These are phyloP conservation scores for Peucedramus taeniatus DNA, from an alignment of 2,113 vertebrate species.

Conservation along the genomic window DNA sequence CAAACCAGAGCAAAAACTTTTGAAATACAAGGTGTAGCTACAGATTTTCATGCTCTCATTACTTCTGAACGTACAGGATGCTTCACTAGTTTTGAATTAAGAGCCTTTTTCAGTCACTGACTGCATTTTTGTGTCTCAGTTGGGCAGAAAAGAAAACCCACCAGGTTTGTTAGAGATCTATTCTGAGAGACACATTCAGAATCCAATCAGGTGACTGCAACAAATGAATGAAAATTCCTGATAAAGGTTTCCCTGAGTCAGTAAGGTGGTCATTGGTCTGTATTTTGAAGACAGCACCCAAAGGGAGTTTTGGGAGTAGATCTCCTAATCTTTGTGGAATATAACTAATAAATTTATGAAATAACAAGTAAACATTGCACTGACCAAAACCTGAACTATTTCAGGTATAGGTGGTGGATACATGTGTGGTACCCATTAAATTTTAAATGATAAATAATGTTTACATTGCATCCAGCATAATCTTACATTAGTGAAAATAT, in stretches of 20 bases:
- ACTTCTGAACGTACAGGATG: neutral
- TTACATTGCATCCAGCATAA: neutral
- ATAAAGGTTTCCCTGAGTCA: neutral
- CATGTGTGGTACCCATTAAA: accelerated
- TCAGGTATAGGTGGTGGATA: neutral
- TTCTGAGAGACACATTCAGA: neutral
- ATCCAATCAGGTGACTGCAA: neutral
- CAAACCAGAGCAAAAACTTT: neutral
- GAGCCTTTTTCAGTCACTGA: neutral
- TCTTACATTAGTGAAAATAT: neutral
- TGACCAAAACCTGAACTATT: neutral
- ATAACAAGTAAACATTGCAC: neutral
- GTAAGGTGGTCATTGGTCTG: neutral
- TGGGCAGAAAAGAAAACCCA: neutral
- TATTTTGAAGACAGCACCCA: neutral
- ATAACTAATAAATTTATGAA: neutral
- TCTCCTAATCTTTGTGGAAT: neutral
- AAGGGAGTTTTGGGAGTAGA: neutral
- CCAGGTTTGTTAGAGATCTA: neutral
- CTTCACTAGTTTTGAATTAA: neutral
- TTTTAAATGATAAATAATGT: neutral
- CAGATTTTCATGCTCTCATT: neutral
- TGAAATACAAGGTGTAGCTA: neutral
- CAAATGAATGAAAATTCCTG: neutral
- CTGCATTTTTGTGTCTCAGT: neutral